Evolutionary conservation across 2,888 invertebrate genomes (phyloP), one percentile per base, ranked within the genome.

Genomic region (Adelphocoris suturalis): DNA sequence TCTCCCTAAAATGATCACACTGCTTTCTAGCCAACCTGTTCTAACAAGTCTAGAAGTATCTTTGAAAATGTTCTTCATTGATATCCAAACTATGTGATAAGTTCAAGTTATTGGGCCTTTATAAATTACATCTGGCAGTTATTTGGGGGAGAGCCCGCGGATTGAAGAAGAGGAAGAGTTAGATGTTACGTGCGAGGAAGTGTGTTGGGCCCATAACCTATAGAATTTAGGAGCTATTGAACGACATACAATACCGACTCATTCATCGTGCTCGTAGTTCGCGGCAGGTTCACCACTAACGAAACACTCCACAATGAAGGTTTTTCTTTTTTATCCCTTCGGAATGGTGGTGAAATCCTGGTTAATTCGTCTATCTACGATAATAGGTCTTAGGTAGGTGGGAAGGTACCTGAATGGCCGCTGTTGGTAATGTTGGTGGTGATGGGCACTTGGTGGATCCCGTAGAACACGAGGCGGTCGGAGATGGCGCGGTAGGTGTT

Each of bases 351-450:
- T 12, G 68, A 68, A 19, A 68, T 23, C 9, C 23, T 9, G 11
- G 68, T 68, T 68, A 68, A 68, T 68, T 23, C 7, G 23, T 68
- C 68, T 23, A 23, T 68, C 5, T 13, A 14, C 11, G 13, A 52
- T 52, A 52, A 52, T 52, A 52, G 52, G 2, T 52, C 5, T 52
- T 13, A 52, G 16, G 52, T 3, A 52, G 52, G 13, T 27, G 68
- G 23, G n/a, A n/a, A n/a, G n/a, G 19, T 68, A 68, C 61, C 61
- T 88, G 88, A 78, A 55, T 88, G 88, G 27, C 88, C 88, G 28
- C 88, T 88, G 88, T 88, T 88, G 78, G 78, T 88, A 28, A 88
- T 88, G 78, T 88, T 88, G 23, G 88, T 88, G 88, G 13, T 88
- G 23, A 88, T 37, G 19, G 88, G 88, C 11, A 47, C 52, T 13